Conservation (phyloP, 2,113 vertebrate species). For the Orthonyx spaldingii region DNA sequence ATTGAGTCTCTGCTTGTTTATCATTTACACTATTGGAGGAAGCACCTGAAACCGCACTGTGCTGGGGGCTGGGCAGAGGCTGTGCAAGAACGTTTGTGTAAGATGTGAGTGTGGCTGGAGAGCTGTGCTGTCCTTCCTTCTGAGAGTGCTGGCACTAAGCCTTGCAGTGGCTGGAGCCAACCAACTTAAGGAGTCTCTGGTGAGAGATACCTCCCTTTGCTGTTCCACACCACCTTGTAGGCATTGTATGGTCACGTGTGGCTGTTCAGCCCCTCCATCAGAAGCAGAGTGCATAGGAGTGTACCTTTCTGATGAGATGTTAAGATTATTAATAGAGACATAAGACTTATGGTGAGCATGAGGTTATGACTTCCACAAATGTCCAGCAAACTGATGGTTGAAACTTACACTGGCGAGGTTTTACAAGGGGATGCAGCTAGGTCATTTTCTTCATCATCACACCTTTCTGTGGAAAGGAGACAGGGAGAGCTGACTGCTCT, state of each 20-base stretch:
- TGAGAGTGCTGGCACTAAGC: background rate
- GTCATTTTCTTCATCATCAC: background rate
- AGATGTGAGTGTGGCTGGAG: background rate
- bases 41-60: background rate
- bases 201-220: background rate
- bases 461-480: background rate
- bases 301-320: background rate
- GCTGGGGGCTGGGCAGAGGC: background rate
- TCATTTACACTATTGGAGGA: background rate
- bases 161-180: background rate
- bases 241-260: too few relatives aligned
- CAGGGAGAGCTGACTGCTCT: background rate
- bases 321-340: background rate
- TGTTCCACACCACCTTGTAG: background rate
- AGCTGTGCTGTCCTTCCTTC: background rate
- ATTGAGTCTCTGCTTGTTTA: background rate
- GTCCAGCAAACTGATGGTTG: background rate
- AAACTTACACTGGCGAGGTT: fast-evolving
- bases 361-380: background rate
- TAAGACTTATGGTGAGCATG: background rate
- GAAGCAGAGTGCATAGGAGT: background rate
- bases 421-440: background rate
- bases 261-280: background rate
- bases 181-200: background rate
- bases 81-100: background rate